phyloP scores from a whole-genome alignment of 2,888 invertebrate genomes.

The Psylliodes chrysocephalus region DNA sequence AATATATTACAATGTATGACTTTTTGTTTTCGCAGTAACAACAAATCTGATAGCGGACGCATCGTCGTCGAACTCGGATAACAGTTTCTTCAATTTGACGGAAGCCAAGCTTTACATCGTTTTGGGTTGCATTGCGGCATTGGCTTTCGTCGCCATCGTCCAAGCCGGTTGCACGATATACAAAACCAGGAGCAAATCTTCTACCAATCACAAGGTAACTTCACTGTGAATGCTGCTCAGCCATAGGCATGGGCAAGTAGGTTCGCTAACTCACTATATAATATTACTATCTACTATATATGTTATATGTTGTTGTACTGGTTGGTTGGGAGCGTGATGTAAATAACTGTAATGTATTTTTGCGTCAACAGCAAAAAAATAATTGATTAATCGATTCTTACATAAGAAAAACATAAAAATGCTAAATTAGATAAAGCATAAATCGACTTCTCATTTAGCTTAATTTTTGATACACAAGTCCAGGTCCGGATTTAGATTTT shows the following conservation, averaged over 20 bases:
- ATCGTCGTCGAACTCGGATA: conserved; percentile 58
- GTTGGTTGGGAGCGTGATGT: no score
- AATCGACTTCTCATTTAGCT: no score
- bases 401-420: no score
- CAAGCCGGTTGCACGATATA: conserved; percentile 88
- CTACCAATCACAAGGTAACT: conserved; percentile 76
- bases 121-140: conserved; percentile 81
- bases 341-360: no score
- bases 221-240: conserved; percentile 57
- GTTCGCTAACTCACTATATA: conserved; percentile 50
- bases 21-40: conserved; percentile 68
- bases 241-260: conserved; percentile 56
- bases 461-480: no score
- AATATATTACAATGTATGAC: no score
- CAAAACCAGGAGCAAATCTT: conserved; percentile 70
- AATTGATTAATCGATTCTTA: no score
- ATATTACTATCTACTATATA: no score
- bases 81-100: conserved; percentile 72
- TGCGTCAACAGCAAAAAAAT: no score
- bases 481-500: no score
- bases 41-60: conserved; percentile 65
- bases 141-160: conserved; percentile 81
- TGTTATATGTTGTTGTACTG: no score
- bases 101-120: conserved; percentile 84
- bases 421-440: no score